Evolutionary conservation across 2,888 invertebrate species (phyloP), one percentile per base, ranked within the genome.

Genomic region (Meandrusa payeni): DNA sequence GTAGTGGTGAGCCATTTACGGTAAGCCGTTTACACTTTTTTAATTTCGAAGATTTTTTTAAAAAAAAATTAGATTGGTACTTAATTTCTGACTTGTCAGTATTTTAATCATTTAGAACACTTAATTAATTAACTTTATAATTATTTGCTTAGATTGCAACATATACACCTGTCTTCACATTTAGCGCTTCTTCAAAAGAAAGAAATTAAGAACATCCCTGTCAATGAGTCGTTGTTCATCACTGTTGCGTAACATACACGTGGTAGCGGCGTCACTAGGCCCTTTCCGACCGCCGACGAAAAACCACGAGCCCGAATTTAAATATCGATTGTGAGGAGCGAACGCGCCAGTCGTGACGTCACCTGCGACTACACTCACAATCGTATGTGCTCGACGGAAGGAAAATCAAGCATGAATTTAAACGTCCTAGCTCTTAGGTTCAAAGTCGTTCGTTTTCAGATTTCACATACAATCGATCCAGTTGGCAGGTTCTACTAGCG

Each of bases 341-440:
- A 74, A 66, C 72, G 69, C 78, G 74, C 76, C 74, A 64, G 64
- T 55, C 51, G 76, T 85, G 86, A 87, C 86, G 86, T 86, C 83
- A 87, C 73, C 46, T 47, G 38, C 53, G 41, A 42, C 52, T 33
- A 26, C 36, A 22, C 27, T 37, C 26, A 26, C 17, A 44, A 23
- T 7, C 20, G 24, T 44, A 33, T 39, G 33, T 39, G 23, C 32
- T 33, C 5, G 2, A 17, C 10, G 9, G 10, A 9, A 26, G 31
- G 7, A 49, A 36, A 13, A 43, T 39, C 42, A 33, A 47, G 27
- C 31, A 37, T 48, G 28, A 31, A 46, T 11, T 24, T 44, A 28
- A 33, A 1, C 2, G 4, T 3, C n/a, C 7, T 26, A 33, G 27
- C 4, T 27, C 24, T 45, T 50, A 51, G 48, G 51, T 40, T 50